A percentile compares a stretch with the other conserved stretches of the same genome.
phyloP scores from a whole-genome alignment of 2,113 vertebrate species.

The Thunnus maccoyii region DNA sequence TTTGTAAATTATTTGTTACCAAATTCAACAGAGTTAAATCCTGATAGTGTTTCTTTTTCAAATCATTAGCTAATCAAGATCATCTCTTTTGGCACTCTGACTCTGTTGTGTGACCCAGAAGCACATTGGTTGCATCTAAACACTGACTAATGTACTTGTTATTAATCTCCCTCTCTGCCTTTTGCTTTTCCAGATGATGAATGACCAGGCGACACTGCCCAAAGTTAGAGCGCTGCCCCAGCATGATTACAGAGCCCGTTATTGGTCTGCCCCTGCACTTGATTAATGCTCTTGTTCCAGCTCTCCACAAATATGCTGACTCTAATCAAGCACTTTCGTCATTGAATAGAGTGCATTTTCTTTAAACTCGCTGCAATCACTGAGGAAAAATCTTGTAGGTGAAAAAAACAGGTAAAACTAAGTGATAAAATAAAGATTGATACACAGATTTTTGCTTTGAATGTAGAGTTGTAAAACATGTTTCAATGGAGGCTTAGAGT shows the following conservation, averaged over 20 bases:
- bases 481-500: conserved; percentile 21
- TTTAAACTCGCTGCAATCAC: conserved; percentile 60
- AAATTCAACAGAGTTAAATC: conserved; percentile 1
- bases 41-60: conserved; percentile 16
- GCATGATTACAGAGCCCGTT: conserved; percentile 81
- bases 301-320: conserved; percentile 81
- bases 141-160: conserved; percentile 84
- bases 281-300: conserved; percentile 82
- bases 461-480: conserved; percentile 34
- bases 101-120: conserved; percentile 70
- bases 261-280: conserved; percentile 80
- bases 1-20: neutral
- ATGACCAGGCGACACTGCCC: conserved; percentile 71
- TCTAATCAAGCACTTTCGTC: conserved; percentile 76
- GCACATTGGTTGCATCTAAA: conserved; percentile 78
- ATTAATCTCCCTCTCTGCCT: conserved; percentile 81
- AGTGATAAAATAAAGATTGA: conserved; percentile 62
- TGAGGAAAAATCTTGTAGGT: conserved; percentile 46
- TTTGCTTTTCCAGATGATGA: conserved; percentile 79
- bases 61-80: conserved; percentile 67
- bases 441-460: conserved; percentile 33
- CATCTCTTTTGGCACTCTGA: conserved; percentile 64
- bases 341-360: conserved; percentile 68
- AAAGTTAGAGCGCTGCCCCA: conserved; percentile 77
- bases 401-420: conserved; percentile 43